phyloP scores from a whole-genome alignment of 2,888 invertebrate genomes.

The Neria commutata region DNA sequence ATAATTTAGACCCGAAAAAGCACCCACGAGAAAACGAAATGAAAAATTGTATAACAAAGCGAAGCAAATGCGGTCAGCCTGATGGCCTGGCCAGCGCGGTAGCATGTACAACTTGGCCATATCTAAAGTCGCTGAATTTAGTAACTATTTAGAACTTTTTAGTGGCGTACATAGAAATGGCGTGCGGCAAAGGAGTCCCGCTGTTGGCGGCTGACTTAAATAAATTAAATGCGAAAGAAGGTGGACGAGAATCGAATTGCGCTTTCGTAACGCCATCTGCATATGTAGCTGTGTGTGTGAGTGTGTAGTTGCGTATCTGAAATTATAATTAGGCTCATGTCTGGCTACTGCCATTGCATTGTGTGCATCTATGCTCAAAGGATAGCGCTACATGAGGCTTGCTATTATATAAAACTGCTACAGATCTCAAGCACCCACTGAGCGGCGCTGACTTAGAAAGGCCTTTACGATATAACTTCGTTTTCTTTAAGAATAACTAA shows the following conservation, averaged over 20 bases:
- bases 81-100: too few species aligned
- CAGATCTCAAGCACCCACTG: conserved; percentile 12
- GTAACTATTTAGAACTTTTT: conserved; percentile 21
- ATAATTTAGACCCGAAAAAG: conserved; percentile 53
- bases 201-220: conserved; percentile 38
- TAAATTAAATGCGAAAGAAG: conserved; percentile 17
- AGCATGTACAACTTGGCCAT: not conserved
- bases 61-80: not conserved
- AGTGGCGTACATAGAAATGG: conserved; percentile 33
- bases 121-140: conserved; percentile 24
- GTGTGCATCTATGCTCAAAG: too few species aligned
- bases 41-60: conserved; percentile 42
- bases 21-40: conserved; percentile 44
- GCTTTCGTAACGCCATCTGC: not conserved
- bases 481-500: not conserved
- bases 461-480: not conserved
- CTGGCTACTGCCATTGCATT: conserved; percentile 10
- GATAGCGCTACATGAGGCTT: too few species aligned
- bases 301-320: not conserved
- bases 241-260: conserved; percentile 6
- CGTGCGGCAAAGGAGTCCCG: conserved; percentile 41
- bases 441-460: not conserved
- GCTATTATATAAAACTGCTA: too few species aligned
- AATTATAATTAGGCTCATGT: not conserved
- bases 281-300: not conserved